Evolutionary conservation across 2,888 invertebrate genomes (phyloP).

Genomic region (Dysmachus trigonus): DNA sequence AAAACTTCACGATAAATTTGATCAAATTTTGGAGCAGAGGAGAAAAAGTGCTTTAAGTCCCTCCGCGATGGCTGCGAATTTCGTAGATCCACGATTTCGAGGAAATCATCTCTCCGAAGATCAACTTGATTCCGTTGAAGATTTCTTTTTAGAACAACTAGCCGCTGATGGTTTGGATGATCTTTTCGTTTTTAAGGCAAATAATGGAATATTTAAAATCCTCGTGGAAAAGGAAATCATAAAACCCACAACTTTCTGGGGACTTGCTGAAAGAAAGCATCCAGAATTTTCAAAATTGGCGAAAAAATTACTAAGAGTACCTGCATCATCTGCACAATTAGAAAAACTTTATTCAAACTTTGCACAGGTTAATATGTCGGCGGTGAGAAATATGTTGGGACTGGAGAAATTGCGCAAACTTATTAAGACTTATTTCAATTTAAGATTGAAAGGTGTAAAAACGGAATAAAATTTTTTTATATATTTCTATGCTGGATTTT

Average conservation of each 20-base stretch:
- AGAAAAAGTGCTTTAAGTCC: not conserved
- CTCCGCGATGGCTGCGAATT: constrained; percentile 6
- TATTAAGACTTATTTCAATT: not conserved
- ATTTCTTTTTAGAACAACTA: constrained; percentile 6
- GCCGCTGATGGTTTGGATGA: not conserved
- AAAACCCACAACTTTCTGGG: constrained; percentile 48
- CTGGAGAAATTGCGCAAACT: not conserved
- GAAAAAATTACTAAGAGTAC: constrained; percentile 46
- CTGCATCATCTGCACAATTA: constrained; percentile 48
- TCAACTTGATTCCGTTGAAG: not conserved
- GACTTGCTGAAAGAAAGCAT: constrained; percentile 45
- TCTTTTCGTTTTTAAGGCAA: constrained; percentile 17
- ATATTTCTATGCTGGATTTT: not conserved
- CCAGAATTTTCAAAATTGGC: constrained; percentile 44
- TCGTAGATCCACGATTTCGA: constrained; percentile 11
- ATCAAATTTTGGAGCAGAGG: not conserved
- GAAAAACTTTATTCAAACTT: constrained; percentile 47
- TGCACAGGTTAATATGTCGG: constrained; percentile 6
- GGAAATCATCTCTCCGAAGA: not conserved
- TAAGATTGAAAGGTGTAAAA: not conserved
- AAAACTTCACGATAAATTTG: not conserved
- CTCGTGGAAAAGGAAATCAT: constrained; percentile 36
- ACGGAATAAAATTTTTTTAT: not conserved
- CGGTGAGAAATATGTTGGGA: not conserved
- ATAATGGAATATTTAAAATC: constrained; percentile 30